Conservation (phyloP, 2,888 invertebrate species). For the Cartodere bifasciata region DNA sequence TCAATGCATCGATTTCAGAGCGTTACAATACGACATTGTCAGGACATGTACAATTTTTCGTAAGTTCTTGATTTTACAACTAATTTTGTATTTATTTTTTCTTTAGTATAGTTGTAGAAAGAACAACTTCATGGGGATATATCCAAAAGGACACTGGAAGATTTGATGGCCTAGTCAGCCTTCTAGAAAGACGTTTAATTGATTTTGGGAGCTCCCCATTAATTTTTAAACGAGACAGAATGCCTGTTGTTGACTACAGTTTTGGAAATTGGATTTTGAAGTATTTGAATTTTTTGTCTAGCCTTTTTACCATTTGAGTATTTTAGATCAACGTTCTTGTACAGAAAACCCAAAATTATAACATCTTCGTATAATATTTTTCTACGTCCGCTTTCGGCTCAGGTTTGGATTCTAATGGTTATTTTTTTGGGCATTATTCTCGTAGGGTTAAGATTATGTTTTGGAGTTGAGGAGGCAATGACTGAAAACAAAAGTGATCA, state of each 20-base stretch:
- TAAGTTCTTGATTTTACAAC: conserved; percentile 27
- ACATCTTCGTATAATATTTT: conserved; percentile 49
- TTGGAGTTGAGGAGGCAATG: conserved; percentile 17
- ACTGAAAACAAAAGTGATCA: conserved; percentile 2
- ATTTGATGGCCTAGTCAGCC: conserved; percentile 52
- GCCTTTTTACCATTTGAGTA: background rate
- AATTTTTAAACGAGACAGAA: conserved; percentile 49
- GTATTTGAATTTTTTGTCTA: conserved; percentile 27
- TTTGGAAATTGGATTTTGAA: conserved; percentile 49
- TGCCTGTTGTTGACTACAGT: conserved; percentile 34
- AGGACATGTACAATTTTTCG: conserved; percentile 56
- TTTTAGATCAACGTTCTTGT: conserved; percentile 49
- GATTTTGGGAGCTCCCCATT: conserved; percentile 57
- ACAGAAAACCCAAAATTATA: conserved; percentile 51
- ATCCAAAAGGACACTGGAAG: conserved; percentile 41
- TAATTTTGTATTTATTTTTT: conserved; percentile 1
- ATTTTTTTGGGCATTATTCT: conserved; percentile 19
- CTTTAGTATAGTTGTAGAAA: conserved; percentile 35
- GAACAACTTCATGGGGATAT: conserved; percentile 52
- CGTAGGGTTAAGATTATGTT: conserved; percentile 21
- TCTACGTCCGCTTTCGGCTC: conserved; percentile 44
- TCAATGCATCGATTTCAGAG: conserved; percentile 52
- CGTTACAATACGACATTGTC: conserved; percentile 43
- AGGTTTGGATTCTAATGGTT: conserved; percentile 42
- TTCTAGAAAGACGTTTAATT: conserved; percentile 38